Base-by-base conservation (phyloP, 2,888 invertebrate species). In the Meteorus colon region DNA sequence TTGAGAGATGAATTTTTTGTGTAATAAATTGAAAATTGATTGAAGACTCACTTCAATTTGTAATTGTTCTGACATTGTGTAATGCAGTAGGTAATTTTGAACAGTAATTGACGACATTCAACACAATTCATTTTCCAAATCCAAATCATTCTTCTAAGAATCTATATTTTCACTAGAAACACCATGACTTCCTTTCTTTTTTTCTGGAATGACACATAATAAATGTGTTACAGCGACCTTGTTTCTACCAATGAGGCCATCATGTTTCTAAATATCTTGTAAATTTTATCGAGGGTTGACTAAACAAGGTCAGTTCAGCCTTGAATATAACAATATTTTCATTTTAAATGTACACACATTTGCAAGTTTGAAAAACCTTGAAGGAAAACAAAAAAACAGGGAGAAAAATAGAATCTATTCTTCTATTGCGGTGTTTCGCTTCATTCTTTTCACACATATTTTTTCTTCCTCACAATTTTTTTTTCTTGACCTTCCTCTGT, bases 401-500 rank as follows among this genome's bases (percentile, higher is more conserved):
- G 34, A 29, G 55, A 69, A 1, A 51, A 68, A 24, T 34, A 34
- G 14, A 67, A 69, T 55, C 51, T 19, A 69, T 51, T 67, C 59
- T 48, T 72, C 41, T 77, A 77, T 80, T 77, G 62, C 59, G 55
- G 65, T 71, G 76, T 79, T 78, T 80, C 59, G 37, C 76, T 34
- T 69, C 69, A 34, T 41, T 62, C 48, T 51, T 29, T 69, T 69
- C 69, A 69, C 69, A 48, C 51, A 69, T 67, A 19, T 67, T 51
- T 48, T 67, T 41, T n/a, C 48, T 48, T 37, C n/a, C 37, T 24
- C 62, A 73, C 34, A 3, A 8, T 45, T 67, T 27, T 45, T 45
- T 31, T 67, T 48, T 37, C 48, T 68, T 34, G 67, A 31, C 51
- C 67, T 29, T 67, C 62, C 62, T 5, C 62, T 31, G 62, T 31